Evolutionary conservation across 2,113 vertebrate species (phyloP), one percentile per base, ranked within the genome.

Genomic region (Vimba vimba): DNA sequence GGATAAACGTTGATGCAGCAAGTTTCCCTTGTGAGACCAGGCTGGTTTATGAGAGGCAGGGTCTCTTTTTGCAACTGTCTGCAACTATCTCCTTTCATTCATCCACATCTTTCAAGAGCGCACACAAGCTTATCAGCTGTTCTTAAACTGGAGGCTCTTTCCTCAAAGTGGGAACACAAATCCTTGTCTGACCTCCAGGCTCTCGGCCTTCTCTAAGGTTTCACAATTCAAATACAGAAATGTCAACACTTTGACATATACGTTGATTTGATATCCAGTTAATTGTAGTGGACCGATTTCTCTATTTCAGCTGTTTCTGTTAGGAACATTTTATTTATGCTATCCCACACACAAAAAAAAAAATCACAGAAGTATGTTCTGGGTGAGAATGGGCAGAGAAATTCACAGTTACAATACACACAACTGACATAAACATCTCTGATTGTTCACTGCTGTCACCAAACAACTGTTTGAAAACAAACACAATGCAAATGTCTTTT

Each of bases 401-500:
- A 73, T 73, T 12, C 69, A 71, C 36, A 71, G 33, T 39, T 71
- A 36, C 68, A 39, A 2, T 71, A 12, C 68, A 73, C 23, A 43
- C 21, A 12, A 43, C 5, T 71, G 36, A 4, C 68, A 33, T 19
- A 71, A 71, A 45, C 21, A 45, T 73, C 36, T 73, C 69, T 43
- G 69, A 73, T 45, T 39, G 69, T 73, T 39, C 69, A 6, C 39
- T 45, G 69, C 36, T 23, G 75, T 55, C 75, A 55, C 74, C 74
- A 52, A 71, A 71, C 68, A 39, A 39, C 68, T 71, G 68, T 12
- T 23, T 73, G 9, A 21, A 27, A 77, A 30, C 47, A 77, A 77
- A 30, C 27, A 57, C 50, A 12, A 55, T 57, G 15, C 50, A 55
- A 33, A 57, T 33, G 33, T 57, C 17, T 11, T 77, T 57, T 55